Base-by-base conservation (phyloP, 2,797 vertebrate genomes). In the Spinibarbus caldwelli region DNA sequence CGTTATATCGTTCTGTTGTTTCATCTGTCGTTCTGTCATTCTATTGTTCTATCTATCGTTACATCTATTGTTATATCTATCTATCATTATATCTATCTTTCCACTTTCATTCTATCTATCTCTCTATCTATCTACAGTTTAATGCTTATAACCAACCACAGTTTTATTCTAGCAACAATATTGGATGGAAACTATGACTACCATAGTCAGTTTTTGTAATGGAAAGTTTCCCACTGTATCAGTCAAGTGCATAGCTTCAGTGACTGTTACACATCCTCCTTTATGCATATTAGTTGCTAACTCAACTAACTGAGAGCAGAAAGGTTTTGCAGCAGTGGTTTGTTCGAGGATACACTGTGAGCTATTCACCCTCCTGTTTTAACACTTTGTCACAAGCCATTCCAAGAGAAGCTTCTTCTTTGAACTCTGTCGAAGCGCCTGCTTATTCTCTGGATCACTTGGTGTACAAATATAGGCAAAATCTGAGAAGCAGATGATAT, bases 381-480 rank as follows among this genome's bases (percentile, higher is more conserved):
- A 91, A 90, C 88, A 84, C 82, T 36, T 47, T 34, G 80, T 73
- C 76, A 47, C 77, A 72, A 86, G 85, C 90, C 89, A 82, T 77
- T 78, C 90, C 91, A 93, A 92, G 57, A 82, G 89, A 91, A 92
- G 90, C 86, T 88, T 91, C 88, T 87, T 87, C 49, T 83, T 90
- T 87, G 71, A 93, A 90, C 78, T 86, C 88, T 80, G 88, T 89
- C 67, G 88, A 87, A 92, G 90, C 83, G 83, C 90, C 90, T 93
- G 93, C 91, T 93, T 89, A 62, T 91, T 92, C 93, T 86, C 87
- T 21, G 64, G 89, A 90, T 83, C 81, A 91, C 90, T 91, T 88
- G 84, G 90, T 90, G 91, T 90, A 93, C 91, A 93, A 93, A 94
- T 93, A 93, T 94, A 95, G 94, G 89, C 87, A 80, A 62, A 90